Conservation (phyloP, 2,113 vertebrate genomes). For the Rhabdomys dilectus region DNA sequence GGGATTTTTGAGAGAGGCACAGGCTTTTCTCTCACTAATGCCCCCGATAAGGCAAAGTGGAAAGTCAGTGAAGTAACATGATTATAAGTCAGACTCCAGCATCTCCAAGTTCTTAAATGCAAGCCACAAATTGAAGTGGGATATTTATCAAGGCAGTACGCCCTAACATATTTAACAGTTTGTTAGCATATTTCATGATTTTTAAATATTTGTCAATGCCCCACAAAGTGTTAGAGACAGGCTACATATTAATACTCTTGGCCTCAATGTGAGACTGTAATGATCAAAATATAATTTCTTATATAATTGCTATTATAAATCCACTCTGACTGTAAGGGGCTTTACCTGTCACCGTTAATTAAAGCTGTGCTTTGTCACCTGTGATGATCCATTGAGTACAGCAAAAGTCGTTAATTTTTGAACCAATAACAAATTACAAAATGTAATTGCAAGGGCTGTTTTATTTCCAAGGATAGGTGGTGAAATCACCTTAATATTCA, state of each 20-base stretch:
- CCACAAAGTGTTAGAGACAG: slow-evolving; percentile 27
- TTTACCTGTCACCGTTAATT: slow-evolving; percentile 93
- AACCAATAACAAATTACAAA: slow-evolving; percentile 91
- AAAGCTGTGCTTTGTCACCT: slow-evolving; percentile 93
- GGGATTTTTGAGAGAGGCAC: not conserved
- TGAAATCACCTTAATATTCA: slow-evolving; percentile 84
- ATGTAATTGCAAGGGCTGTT: slow-evolving; percentile 90
- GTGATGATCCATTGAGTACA: slow-evolving; percentile 91
- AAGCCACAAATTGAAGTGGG: not conserved
- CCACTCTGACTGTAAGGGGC: slow-evolving; percentile 83
- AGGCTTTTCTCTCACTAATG: not conserved
- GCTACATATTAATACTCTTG: slow-evolving; percentile 25
- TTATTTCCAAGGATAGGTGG: slow-evolving; percentile 89
- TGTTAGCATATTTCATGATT: slow-evolving; percentile 27
- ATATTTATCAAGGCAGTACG: not conserved
- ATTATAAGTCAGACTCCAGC: not conserved
- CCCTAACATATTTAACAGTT: slow-evolving; percentile 7
- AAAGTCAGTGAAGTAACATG: not conserved
- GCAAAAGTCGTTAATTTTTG: slow-evolving; percentile 91
- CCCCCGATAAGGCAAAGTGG: not conserved
- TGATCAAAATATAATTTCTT: slow-evolving; percentile 84
- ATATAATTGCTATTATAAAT: slow-evolving; percentile 87
- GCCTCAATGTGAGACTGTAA: slow-evolving; percentile 68
- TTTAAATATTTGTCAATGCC: not conserved
- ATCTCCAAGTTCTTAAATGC: not conserved